phyloP scores from a whole-genome alignment of 1,140 invertebrate genomes.

The Brachionus calyciflorus region DNA sequence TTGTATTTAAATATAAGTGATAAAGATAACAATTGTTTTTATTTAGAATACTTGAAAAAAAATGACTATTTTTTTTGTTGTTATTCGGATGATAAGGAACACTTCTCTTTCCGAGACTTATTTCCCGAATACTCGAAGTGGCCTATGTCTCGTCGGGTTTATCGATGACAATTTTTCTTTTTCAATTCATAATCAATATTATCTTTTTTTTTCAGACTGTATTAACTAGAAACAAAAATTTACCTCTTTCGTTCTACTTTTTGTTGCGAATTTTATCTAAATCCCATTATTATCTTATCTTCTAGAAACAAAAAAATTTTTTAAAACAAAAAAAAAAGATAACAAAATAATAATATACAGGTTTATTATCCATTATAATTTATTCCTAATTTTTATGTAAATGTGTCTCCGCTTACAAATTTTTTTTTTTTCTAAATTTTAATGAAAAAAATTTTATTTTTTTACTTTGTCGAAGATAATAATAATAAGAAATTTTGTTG shows the following conservation, averaged over 20 bases:
- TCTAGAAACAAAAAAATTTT: neutral
- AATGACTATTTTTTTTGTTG: no score
- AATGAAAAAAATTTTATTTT: neutral
- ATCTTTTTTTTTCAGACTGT: no score
- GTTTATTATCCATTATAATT: slow-evolving; percentile 40
- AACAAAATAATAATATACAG: slow-evolving; percentile 7
- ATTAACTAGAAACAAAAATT: no score
- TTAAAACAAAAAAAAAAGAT: slow-evolving; percentile 2
- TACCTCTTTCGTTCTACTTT: slow-evolving; percentile 41
- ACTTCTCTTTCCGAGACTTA: no score
- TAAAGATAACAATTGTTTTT: slow-evolving; percentile 14
- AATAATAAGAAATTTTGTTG: slow-evolving; percentile 21
- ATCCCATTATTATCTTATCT: slow-evolving; percentile 33
- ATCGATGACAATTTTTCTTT: no score
- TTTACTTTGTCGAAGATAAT: slow-evolving; percentile 23
- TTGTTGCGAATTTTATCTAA: slow-evolving; percentile 29
- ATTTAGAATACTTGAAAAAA: no score
- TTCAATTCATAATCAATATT: no score
- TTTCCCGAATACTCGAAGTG: no score
- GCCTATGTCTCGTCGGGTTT: no score
- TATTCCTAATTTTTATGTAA: slow-evolving; percentile 42
- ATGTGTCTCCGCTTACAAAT: slow-evolving; percentile 34
- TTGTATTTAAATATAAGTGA: slow-evolving; percentile 27
- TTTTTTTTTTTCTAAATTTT: slow-evolving; percentile 17
- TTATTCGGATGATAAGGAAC: no score